phyloP scores from a whole-genome alignment of 2,113 vertebrate species.

The Rhodinocichla rosea region DNA sequence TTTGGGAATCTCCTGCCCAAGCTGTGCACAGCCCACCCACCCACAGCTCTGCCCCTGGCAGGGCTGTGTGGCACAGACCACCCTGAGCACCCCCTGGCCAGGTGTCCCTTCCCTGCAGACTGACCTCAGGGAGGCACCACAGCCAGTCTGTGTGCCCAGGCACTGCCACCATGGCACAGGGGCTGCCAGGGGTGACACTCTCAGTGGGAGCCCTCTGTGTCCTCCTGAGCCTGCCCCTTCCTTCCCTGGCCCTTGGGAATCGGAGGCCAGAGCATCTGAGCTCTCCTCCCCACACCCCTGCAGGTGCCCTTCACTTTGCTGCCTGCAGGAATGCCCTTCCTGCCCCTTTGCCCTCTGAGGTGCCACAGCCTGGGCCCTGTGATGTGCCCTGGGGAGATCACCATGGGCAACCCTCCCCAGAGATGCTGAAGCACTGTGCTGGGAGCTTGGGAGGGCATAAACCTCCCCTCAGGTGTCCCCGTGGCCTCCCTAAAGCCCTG shows the following conservation, averaged over 20 bases:
- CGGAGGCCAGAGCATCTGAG: background rate
- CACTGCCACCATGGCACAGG: background rate
- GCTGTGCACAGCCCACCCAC: background rate
- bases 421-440: background rate
- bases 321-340: background rate
- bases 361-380: background rate
- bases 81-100: background rate
- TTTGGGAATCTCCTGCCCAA: background rate
- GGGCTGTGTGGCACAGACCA: background rate
- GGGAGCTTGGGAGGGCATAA: background rate
- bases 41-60: background rate
- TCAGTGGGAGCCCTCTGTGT: background rate
- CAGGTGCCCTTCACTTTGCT: background rate
- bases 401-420: too few relatives aligned
- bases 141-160: accelerated
- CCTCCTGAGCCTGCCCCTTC: background rate
- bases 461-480: background rate
- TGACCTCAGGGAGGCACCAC: accelerated
- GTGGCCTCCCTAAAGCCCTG: background rate
- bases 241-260: background rate
- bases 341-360: background rate
- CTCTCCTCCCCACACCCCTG: background rate
- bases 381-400: background rate
- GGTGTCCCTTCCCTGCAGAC: background rate
- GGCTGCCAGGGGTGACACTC: background rate